Base-by-base conservation (phyloP, 2,888 invertebrate genomes). In the Dorcus hopei region DNA sequence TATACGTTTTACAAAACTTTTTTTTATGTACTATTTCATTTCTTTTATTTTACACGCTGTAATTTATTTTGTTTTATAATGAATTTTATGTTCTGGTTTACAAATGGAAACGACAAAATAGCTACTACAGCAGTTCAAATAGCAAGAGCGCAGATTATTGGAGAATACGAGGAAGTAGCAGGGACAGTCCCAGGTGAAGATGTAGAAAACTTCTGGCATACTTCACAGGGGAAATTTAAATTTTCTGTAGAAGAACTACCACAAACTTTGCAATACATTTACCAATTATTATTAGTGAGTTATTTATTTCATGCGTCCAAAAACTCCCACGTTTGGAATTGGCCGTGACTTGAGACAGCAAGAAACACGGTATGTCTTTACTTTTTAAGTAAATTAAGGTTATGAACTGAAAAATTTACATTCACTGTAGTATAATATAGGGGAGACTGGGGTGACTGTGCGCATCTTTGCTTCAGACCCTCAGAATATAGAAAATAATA, bases 201-300 rank as follows among this genome's bases (percentile, higher is more conserved):
- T 68, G 85, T 90, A 74, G 88, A 89, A 50, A 88, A 92, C 75
- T 95, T 94, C 76, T 96, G 96, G 96, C 89, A 93, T 61, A 97
- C 96, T 0, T 91, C 93, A 0, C 89, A 94, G 42, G 97, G 96
- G 26, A 93, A 93, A 75, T 96, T 96, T 77, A 90, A 92, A 75
- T 96, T 97, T 80, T 86, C 87, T 50, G 85, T 97, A 54, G 93
- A 94, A 49, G 91, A 95, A 71, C 80, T 97, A 62, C 96, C 97
- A 0, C 90, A 94, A 65, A 92, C 96, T 63, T 80, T 98, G 64
- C 97, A 97, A 78, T 92, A 97, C 63, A 93, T 97, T 63, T 92
- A 95, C 77, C 91, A 94, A 73, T 80, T 98, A 26, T 79, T 97
- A 38, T 91, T 91, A 83, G 91, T 90, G 74, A 61, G 61, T 39